phyloP scores from a whole-genome alignment of 2,797 vertebrate species.

The Muscicapa striata region DNA sequence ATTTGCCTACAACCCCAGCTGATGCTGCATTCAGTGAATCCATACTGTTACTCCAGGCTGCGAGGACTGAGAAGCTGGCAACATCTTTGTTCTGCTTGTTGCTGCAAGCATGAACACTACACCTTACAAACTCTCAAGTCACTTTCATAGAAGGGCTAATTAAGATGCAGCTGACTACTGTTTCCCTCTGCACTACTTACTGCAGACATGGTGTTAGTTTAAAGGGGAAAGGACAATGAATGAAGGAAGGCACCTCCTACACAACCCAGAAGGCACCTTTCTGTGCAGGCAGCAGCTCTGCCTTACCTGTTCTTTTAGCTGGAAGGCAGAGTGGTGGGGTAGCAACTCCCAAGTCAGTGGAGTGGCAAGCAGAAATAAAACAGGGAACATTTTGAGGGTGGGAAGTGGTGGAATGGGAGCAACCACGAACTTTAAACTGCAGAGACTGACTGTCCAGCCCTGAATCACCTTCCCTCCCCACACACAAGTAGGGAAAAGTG shows the following conservation, averaged over 20 bases:
- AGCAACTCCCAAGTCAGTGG: not conserved
- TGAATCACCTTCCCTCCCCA: not conserved
- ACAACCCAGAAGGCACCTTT: not conserved
- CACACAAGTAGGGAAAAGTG: not conserved
- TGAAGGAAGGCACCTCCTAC: not conserved
- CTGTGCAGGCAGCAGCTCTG: not conserved
- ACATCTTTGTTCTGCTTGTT: not conserved
- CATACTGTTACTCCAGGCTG: not conserved
- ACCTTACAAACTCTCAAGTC: not conserved
- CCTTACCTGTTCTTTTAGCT: slow-evolving; percentile 60
- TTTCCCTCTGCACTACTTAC: not conserved
- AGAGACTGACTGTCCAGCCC: not conserved
- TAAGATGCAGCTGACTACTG: not conserved
- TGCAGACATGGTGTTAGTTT: not conserved
- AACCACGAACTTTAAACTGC: not conserved
- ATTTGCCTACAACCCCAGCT: not conserved
- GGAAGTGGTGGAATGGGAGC: not conserved
- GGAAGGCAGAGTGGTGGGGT: not conserved
- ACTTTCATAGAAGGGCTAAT: not conserved
- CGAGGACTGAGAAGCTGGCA: rapidly evolving
- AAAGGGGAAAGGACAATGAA: not conserved
- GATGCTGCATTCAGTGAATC: not conserved
- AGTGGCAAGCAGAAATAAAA: slow-evolving; percentile 36
- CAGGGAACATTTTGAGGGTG: slow-evolving; percentile 42
- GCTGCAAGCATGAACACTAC: rapidly evolving